Base-by-base conservation (phyloP, 2,797 vertebrate species). In the Iguana delicatissima region DNA sequence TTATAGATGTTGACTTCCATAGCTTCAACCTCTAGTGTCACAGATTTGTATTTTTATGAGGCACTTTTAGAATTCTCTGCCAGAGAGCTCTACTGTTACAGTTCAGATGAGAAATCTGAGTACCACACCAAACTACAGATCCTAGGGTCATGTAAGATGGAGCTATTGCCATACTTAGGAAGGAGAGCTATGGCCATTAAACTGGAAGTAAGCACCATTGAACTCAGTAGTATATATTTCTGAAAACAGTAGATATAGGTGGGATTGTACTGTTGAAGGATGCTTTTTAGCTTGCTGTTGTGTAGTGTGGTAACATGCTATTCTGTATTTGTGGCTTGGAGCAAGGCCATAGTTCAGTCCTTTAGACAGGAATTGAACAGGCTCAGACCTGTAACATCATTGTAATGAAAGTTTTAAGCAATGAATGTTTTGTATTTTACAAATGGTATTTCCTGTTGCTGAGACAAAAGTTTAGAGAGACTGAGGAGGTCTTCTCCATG, bases 391-490 rank as follows among this genome's bases (percentile, higher is more conserved):
- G 18, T 50, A 24, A 1, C 88, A 69, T 69, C 13, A 26, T 62
- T 57, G n/a, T n/a, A 14, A 29, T 84, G 46, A 57, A 67, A 80
- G n/a, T 67, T 80, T 74, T 74, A 74, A 74, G 35, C 73, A 74
- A 74, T 74, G 73, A 38, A 74, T 74, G 32, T 4, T 35, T 35
- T 35, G 38, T 38, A 74, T 74, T 74, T 74, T 74, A 38, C 4
- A 22, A 38, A 74, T 16, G 73, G 14, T 35, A 74, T 74, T 38
- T 38, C n/a, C 14, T 74, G 16, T 74, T 74, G 20, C 9, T 64
- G 46, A 80, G 10, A 64, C 10, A 92, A 35, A 32, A 84, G 24
- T 87, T 59, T 64, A 91, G 83, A 79, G 84, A 69, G n/a, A 80
- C 84, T 29, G 20, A 2, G 81, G 26, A 8, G 64, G 0, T 42